These are phyloP conservation scores for Ptychochromis oligacanthus DNA, from an alignment of 2,113 vertebrate genomes.

Conservation along the genomic window DNA sequence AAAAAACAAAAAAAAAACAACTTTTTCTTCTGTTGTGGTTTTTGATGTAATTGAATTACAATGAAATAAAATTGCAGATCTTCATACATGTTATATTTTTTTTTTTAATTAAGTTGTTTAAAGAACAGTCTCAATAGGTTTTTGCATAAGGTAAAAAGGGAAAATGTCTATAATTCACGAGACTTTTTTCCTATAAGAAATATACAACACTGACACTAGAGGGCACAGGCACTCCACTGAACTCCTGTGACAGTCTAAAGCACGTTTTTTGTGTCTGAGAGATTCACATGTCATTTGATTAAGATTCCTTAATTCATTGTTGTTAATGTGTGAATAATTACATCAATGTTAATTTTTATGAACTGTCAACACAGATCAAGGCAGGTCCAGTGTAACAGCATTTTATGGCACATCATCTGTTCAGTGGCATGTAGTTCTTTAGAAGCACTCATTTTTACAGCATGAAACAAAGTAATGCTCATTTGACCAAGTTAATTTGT, in stretches of 20 bases:
- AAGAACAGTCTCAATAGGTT: not conserved
- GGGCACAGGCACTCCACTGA: constrained; percentile 44
- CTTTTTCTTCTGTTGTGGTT: not conserved
- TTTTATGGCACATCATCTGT: not conserved
- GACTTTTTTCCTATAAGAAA: not conserved
- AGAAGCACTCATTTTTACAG: not conserved
- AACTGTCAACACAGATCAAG: not conserved
- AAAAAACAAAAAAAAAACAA: not conserved
- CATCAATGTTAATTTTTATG: constrained; percentile 1
- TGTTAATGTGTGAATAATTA: constrained; percentile 16
- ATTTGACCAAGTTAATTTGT: not conserved
- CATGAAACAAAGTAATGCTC: not conserved
- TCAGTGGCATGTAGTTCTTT: not conserved
- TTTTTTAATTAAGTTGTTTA: not conserved
- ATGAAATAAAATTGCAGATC: not conserved
- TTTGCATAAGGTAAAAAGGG: not conserved
- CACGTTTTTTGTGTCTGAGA: not conserved
- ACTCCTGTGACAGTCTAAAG: not conserved
- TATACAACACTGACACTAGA: constrained; percentile 49
- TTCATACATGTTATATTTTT: not conserved
- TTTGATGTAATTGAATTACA: not conserved
- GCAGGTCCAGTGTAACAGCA: not conserved
- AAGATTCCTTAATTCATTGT: constrained; percentile 8
- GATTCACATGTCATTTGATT: constrained; percentile 21
- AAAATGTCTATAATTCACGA: not conserved